Percentiles rank a stretch among this genome's conserved stretches.
These are phyloP conservation scores for Leptopilina boulardi DNA, from an alignment of 1,140 invertebrate genomes.

Conservation along the genomic window DNA sequence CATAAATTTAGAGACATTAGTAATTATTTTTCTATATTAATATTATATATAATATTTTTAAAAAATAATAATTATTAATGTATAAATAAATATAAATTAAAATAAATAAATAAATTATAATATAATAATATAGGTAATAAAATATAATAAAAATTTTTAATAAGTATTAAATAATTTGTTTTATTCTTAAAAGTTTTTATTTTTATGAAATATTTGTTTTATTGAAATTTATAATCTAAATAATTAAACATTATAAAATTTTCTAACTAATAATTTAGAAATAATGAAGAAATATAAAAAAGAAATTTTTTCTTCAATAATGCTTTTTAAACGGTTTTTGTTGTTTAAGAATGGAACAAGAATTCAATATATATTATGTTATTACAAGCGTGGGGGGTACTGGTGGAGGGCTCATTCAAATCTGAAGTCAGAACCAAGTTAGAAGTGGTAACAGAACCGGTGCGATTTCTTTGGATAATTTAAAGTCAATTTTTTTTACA, in stretches of 20 bases:
- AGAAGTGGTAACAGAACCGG: constrained; percentile 6
- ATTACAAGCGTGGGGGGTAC: constrained; percentile 20
- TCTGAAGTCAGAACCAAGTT: not conserved
- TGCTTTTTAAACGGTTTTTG: not conserved
- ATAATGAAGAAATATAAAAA: not conserved
- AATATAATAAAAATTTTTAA: too few species aligned
- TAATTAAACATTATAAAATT: too few species aligned
- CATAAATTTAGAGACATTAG: not conserved
- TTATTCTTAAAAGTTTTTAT: not conserved
- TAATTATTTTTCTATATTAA: not conserved
- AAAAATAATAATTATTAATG: too few species aligned
- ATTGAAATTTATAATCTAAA: too few species aligned
- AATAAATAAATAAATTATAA: too few species aligned
- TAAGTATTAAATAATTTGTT: too few species aligned
- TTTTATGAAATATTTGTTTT: not conserved
- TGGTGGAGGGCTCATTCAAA: constrained; percentile 3
- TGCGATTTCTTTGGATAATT: constrained; percentile 22
- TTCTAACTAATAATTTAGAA: not conserved
- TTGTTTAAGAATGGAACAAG: not conserved
- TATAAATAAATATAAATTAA: too few species aligned
- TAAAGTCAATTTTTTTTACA: not conserved
- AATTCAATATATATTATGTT: not conserved
- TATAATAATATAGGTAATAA: too few species aligned
- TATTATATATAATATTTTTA: too few species aligned
- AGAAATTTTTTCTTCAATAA: not conserved